Percentiles rank a stretch among this genome's conserved stretches.
These are phyloP conservation scores for Hypolimnas misippus DNA, from an alignment of 2,888 invertebrate genomes.

Conservation along the genomic window DNA sequence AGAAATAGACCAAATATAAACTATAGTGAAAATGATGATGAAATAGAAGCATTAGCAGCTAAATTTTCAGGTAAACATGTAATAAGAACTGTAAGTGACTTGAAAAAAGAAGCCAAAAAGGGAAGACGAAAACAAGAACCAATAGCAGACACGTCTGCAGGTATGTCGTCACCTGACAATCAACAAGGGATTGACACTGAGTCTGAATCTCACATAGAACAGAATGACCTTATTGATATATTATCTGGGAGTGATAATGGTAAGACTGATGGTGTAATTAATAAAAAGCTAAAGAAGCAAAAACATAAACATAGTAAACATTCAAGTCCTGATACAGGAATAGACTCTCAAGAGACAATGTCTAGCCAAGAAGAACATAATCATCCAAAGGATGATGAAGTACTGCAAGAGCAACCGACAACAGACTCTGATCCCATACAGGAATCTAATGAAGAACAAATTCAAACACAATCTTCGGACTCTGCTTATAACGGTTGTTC, in stretches of 20 bases:
- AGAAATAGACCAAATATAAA: conserved; percentile 79
- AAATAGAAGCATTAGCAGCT: conserved; percentile 77
- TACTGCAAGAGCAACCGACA: conserved; percentile 45
- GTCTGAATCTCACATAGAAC: conserved; percentile 58
- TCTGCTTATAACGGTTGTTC: conserved; percentile 78
- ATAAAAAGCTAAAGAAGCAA: conserved; percentile 64
- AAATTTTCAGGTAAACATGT: conserved; percentile 61
- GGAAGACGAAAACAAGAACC: conserved; percentile 67
- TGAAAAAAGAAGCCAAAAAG: conserved; percentile 73
- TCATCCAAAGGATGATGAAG: conserved; percentile 39
- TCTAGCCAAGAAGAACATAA: conserved; percentile 36
- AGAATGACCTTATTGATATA: conserved; percentile 68
- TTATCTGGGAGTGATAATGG: conserved; percentile 61
- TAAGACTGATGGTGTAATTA: conserved; percentile 52
- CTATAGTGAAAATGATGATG: conserved; percentile 84
- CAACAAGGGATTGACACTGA: conserved; percentile 56
- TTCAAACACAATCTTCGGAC: conserved; percentile 68
- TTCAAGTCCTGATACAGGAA: conserved; percentile 58
- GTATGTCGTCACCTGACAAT: conserved; percentile 51
- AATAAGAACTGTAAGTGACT: conserved; percentile 71
- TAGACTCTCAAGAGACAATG: conserved; percentile 41
- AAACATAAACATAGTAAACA: conserved; percentile 67
- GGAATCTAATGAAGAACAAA: conserved; percentile 60
- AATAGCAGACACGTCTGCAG: conserved; percentile 49
- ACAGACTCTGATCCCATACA: conserved; percentile 48